These are phyloP conservation scores for Copidosoma aretas DNA, from an alignment of 2,888 invertebrate species.

Conservation along the genomic window DNA sequence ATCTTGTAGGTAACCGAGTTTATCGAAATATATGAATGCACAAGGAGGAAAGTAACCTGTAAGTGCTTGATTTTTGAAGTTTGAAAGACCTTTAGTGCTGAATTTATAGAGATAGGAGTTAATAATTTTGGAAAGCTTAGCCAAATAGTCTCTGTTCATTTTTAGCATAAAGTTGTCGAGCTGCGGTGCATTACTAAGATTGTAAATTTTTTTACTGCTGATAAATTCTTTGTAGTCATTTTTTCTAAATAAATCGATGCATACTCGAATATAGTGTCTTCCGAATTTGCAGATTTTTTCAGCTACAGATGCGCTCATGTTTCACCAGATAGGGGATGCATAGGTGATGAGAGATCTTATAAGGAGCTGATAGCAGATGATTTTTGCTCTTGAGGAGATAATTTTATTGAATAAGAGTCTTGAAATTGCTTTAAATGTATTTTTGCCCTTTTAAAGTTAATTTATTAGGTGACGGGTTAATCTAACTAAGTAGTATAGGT, in stretches of 20 bases:
- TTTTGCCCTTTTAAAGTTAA: too few species aligned
- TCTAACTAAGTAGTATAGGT: conserved; percentile 16
- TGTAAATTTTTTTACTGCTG: too few species aligned
- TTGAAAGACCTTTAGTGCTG: not conserved
- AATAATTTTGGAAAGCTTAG: not conserved
- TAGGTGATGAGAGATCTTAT: conserved; percentile 24
- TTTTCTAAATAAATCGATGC: too few species aligned
- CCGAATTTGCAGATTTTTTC: too few species aligned
- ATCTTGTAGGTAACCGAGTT: not conserved
- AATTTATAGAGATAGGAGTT: not conserved
- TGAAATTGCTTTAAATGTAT: too few species aligned
- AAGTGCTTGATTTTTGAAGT: not conserved
- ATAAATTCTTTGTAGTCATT: too few species aligned
- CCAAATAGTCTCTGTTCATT: not conserved
- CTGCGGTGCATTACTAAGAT: too few species aligned
- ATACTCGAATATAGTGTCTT: too few species aligned
- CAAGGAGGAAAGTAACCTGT: not conserved
- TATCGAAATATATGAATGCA: not conserved
- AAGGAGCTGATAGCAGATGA: conserved; percentile 24
- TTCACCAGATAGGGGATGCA: conserved; percentile 14
- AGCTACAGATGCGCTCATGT: too few species aligned
- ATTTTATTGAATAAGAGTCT: too few species aligned
- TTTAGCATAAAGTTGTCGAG: conserved; percentile 8
- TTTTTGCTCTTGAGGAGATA: conserved; percentile 16
- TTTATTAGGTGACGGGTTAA: conserved; percentile 18